Conservation (phyloP, 1,140 invertebrate species). For the Chironomus striatipennis region DNA sequence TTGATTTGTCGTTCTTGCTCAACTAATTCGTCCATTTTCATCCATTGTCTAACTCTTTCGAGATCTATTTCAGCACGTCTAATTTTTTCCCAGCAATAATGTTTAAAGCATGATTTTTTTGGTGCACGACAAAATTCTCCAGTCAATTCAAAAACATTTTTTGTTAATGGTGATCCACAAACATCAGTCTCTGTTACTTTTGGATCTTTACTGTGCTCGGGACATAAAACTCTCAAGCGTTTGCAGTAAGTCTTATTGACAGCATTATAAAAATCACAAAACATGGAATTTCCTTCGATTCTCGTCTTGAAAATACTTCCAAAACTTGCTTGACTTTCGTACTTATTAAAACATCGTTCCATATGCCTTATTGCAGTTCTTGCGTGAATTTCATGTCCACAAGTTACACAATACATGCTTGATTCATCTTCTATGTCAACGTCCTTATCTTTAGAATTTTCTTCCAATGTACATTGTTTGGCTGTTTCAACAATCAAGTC, state of each 20-base stretch:
- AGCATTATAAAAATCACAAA: conserved; percentile 94
- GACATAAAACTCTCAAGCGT: conserved; percentile 86
- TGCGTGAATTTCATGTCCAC: conserved; percentile 86
- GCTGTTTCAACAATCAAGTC: conserved; percentile 74
- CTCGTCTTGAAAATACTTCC: conserved; percentile 89
- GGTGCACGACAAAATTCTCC: conserved; percentile 58
- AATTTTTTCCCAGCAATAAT: conserved; percentile 94
- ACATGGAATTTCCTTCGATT: conserved; percentile 90
- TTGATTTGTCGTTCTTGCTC: conserved; percentile 89
- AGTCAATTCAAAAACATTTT: conserved; percentile 69
- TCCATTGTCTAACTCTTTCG: conserved; percentile 73
- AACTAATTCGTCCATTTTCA: conserved; percentile 89
- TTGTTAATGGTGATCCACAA: conserved; percentile 84
- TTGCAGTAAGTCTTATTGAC: conserved; percentile 92
- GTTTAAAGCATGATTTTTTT: conserved; percentile 86
- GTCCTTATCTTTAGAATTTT: conserved; percentile 46
- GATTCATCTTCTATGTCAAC: conserved; percentile 61
- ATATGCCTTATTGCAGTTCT: conserved; percentile 85
- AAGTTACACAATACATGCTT: conserved; percentile 92
- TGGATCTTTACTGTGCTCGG: conserved; percentile 95
- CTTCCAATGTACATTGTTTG: conserved; percentile 56
- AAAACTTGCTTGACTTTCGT: conserved; percentile 95
- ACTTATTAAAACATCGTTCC: conserved; percentile 95
- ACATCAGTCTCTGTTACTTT: conserved; percentile 77
- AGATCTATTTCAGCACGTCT: conserved; percentile 77